phyloP scores from a whole-genome alignment of 2,888 invertebrate genomes.

The Tipula vernalis region DNA sequence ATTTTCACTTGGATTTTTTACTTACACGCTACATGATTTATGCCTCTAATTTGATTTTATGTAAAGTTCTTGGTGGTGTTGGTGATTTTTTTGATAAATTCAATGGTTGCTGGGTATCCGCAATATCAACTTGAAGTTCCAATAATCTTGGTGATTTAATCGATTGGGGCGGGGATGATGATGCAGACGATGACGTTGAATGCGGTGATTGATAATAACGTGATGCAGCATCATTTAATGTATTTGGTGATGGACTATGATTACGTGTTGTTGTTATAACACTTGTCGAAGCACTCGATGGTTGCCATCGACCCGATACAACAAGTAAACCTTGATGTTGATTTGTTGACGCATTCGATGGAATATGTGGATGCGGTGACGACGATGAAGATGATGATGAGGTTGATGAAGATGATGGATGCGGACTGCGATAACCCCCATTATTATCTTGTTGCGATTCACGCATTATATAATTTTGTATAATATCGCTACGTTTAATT shows the following conservation, averaged over 20 bases:
- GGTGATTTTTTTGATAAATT: constrained; percentile 81
- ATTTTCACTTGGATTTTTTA: not conserved
- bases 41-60: constrained; percentile 51
- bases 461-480: constrained; percentile 84
- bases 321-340: constrained; percentile 27
- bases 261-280: constrained; percentile 48
- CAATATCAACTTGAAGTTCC: constrained; percentile 73
- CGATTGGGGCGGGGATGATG: constrained; percentile 41
- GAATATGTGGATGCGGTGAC: constrained; percentile 19
- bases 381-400: constrained; percentile 17
- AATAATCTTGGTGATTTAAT: constrained; percentile 40
- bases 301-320: constrained; percentile 15
- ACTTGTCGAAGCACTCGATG: constrained; percentile 35
- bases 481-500: constrained; percentile 81
- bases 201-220: constrained; percentile 37
- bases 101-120: constrained; percentile 68
- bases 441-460: constrained; percentile 34
- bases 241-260: constrained; percentile 24
- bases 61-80: constrained; percentile 41
- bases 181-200: constrained; percentile 36
- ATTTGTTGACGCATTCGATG: constrained; percentile 17
- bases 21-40: constrained; percentile 28
- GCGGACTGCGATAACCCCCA: constrained; percentile 19
- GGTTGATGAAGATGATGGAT: constrained; percentile 20
- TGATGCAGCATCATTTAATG: constrained; percentile 22